These are phyloP conservation scores for Hyppa rectilinea DNA, from an alignment of 2,888 invertebrate genomes.

Conservation along the genomic window DNA sequence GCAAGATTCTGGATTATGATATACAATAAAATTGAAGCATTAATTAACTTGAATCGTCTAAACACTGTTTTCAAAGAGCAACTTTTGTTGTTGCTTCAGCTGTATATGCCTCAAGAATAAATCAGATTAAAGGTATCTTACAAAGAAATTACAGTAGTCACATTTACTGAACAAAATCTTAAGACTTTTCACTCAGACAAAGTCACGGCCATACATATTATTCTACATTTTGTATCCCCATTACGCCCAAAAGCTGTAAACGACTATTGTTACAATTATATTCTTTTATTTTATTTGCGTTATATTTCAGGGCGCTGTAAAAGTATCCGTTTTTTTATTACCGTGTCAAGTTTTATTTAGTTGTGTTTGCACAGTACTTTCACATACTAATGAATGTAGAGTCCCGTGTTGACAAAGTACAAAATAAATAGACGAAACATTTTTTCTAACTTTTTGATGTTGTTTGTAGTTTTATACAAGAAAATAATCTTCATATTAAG, in stretches of 20 bases:
- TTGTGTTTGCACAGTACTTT: slow-evolving; percentile 12
- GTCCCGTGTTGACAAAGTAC: slow-evolving; percentile 16
- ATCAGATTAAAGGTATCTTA: too few species aligned
- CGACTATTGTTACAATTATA: slow-evolving; percentile 55
- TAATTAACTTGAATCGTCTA: too few species aligned
- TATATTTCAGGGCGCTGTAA: slow-evolving; percentile 48
- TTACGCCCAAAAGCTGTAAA: slow-evolving; percentile 39
- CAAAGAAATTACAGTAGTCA: neutral
- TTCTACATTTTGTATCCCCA: slow-evolving; percentile 24
- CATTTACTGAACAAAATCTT: neutral
- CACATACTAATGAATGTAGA: slow-evolving; percentile 17
- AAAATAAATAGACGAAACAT: neutral
- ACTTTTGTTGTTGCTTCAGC: too few species aligned
- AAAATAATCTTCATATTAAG: too few species aligned
- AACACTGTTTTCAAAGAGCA: too few species aligned
- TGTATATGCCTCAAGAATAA: too few species aligned
- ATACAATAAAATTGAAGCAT: too few species aligned
- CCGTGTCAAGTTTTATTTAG: slow-evolving; percentile 45
- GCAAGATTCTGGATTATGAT: too few species aligned
- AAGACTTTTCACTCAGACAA: too few species aligned
- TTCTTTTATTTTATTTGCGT: slow-evolving; percentile 51
- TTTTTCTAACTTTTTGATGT: too few species aligned
- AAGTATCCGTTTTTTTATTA: slow-evolving; percentile 32
- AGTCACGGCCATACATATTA: neutral
- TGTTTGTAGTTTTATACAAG: too few species aligned